Evolutionary conservation across 2,888 invertebrate species (phyloP), one percentile per base, ranked within the genome.

Genomic region (Brenthis daphne): DNA sequence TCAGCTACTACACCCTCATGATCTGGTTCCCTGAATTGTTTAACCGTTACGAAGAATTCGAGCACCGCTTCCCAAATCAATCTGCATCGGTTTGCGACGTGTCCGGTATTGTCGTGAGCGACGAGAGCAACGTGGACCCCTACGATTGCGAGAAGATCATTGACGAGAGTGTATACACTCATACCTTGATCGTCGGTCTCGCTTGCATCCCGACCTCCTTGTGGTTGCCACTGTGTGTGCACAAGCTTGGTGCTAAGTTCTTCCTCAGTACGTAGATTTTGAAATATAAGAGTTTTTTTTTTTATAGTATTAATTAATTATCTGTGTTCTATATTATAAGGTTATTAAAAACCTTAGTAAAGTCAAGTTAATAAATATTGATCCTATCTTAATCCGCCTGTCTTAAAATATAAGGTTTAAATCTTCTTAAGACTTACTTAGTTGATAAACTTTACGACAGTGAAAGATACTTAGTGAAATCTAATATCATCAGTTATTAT

Each of bases 21-120:
- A 95, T 98, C 84, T 98, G 98, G 98, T 97, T 98, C 89, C 97
- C 97, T 14, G 97, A 97, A 85, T 88, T 98, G 78, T 98, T 98
- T 89, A 95, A 95, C 86, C 95, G 97, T 65, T 96, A 96, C 85
- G 96, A 96, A 80, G 95, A 95, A 77, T 96, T 95, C 83, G 96
- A 96, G 81, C 82, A 86, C 37, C 83, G 88, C 1, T 93, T 95
- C 92, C 96, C 96, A 0, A 95, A 94, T 73, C 92, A 94, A 63
- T 93, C 94, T 0, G 96, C 96, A 0, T 95, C 96, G 0, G 96
- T 97, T 8, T 97, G 97, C 83, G 96, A 96, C 78, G 96, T 97
- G 1, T 96, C 96, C 14, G 93, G 95, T 11, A 94, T 95, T 64
- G 94, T 95, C 14, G 82, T 94, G 3, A 80, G 93, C 3, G 86